Evolutionary conservation across 1,140 invertebrate species (phyloP).

Genomic region (Drosophila aff.): DNA sequence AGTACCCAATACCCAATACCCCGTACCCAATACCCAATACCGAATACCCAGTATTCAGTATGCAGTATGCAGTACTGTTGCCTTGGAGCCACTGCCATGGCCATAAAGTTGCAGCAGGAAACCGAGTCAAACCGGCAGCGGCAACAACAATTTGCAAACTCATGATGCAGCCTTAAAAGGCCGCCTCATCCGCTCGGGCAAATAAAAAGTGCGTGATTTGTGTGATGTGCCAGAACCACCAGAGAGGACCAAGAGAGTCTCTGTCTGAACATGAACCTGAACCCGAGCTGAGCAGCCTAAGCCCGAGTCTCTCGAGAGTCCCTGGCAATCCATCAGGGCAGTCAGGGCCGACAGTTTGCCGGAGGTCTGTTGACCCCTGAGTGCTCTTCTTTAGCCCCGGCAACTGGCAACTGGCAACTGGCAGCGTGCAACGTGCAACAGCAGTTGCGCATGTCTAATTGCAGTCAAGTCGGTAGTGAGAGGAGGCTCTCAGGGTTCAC

Average conservation of each 20-base stretch:
- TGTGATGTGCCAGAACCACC: constrained; percentile 75
- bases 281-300: constrained; percentile 2
- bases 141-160: constrained; percentile 80
- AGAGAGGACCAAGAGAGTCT: constrained; percentile 37
- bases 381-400: constrained; percentile 41
- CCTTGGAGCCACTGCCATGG: constrained; percentile 41
- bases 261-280: constrained; percentile 10
- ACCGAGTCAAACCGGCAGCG: constrained; percentile 50
- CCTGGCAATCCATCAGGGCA: constrained; percentile 76
- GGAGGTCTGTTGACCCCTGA: constrained; percentile 75
- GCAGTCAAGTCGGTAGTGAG: constrained; percentile 70
- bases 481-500: constrained; percentile 58
- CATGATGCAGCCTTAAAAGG: constrained; percentile 82
- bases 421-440: constrained; percentile 24
- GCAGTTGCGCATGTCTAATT: constrained; percentile 79
- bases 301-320: constrained; percentile 40
- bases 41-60: constrained; percentile 13
- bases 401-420: constrained; percentile 2
- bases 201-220: constrained; percentile 83
- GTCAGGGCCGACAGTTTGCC: constrained; percentile 54
- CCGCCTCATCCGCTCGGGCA: constrained; percentile 75
- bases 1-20: constrained; percentile 18
- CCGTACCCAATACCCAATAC: neutral
- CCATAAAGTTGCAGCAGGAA: constrained; percentile 81
- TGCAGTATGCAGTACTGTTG: constrained; percentile 14